phyloP scores from a whole-genome alignment of 1,140 invertebrate genomes.

The Streblospio benedicti region DNA sequence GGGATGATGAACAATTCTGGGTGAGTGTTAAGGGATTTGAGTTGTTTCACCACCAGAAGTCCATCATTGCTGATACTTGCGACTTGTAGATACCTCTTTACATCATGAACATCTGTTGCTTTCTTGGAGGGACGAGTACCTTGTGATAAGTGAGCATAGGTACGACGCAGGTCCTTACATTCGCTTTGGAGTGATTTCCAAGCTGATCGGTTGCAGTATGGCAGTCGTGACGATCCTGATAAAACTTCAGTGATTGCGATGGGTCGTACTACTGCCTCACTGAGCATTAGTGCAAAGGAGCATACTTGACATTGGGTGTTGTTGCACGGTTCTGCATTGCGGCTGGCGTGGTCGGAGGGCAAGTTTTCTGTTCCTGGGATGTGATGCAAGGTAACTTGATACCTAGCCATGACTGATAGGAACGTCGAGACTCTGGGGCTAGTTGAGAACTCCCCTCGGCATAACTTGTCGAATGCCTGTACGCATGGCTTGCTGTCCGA shows the following conservation, averaged over 20 bases:
- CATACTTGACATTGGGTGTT: no score
- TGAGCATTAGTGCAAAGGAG: no score
- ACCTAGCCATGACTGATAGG: no score
- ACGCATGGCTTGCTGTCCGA: neutral
- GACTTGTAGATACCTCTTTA: neutral
- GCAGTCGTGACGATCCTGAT: no score
- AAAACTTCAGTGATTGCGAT: no score
- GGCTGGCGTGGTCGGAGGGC: no score
- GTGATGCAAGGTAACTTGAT: no score
- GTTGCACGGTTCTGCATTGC: no score
- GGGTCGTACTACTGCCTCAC: no score
- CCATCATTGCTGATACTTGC: neutral
- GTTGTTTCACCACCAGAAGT: neutral
- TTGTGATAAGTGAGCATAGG: neutral
- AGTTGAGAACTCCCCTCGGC: neutral
- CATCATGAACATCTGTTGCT: neutral
- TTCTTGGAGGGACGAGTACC: neutral
- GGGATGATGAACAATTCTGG: neutral
- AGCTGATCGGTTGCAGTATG: neutral
- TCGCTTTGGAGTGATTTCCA: neutral
- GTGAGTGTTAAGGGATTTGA: neutral
- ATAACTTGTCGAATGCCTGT: slow-evolving; percentile 1
- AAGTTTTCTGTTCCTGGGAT: no score
- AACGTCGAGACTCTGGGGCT: no score
- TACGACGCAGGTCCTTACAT: neutral